Percentiles rank a stretch among this genome's conserved stretches.
phyloP scores from a whole-genome alignment of 2,888 invertebrate species.

The Agrotis ipsilon region DNA sequence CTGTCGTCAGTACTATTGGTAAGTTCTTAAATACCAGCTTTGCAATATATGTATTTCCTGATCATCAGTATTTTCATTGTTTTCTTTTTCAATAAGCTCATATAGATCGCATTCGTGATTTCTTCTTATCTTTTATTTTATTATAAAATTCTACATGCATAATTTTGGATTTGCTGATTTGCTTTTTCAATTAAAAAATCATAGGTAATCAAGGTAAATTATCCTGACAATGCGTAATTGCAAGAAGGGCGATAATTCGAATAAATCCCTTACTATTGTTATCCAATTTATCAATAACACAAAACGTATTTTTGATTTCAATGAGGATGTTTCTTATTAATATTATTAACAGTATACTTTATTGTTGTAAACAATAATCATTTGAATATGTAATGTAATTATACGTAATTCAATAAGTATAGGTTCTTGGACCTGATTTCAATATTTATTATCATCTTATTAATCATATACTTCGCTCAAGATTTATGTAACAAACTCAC shows the following conservation, averaged over 20 bases:
- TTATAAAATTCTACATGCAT: not conserved
- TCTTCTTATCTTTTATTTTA: not conserved
- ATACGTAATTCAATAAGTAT: slow-evolving; percentile 12
- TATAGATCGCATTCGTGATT: too few relatives aligned
- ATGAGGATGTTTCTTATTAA: not conserved
- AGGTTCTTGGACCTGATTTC: slow-evolving; percentile 24
- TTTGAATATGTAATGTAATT: slow-evolving; percentile 22
- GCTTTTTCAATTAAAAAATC: too few relatives aligned
- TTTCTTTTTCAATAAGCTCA: not conserved
- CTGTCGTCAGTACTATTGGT: slow-evolving; percentile 98
- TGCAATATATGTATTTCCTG: not conserved
- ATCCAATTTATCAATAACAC: too few relatives aligned
- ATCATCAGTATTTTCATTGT: not conserved
- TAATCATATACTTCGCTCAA: slow-evolving; percentile 18
- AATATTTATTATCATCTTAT: slow-evolving; percentile 33
- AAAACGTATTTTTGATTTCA: not conserved
- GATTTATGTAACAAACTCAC: slow-evolving; percentile 17
- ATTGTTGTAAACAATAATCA: not conserved
- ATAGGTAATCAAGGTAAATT: too few relatives aligned
- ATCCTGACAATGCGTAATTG: not conserved
- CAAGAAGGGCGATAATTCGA: not conserved
- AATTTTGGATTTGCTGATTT: too few relatives aligned
- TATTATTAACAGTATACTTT: not conserved
- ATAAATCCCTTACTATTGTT: too few relatives aligned
- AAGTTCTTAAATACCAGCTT: slow-evolving; percentile 67